Base-by-base conservation (phyloP, 2,113 vertebrate species). In the Chroicocephalus ridibundus region DNA sequence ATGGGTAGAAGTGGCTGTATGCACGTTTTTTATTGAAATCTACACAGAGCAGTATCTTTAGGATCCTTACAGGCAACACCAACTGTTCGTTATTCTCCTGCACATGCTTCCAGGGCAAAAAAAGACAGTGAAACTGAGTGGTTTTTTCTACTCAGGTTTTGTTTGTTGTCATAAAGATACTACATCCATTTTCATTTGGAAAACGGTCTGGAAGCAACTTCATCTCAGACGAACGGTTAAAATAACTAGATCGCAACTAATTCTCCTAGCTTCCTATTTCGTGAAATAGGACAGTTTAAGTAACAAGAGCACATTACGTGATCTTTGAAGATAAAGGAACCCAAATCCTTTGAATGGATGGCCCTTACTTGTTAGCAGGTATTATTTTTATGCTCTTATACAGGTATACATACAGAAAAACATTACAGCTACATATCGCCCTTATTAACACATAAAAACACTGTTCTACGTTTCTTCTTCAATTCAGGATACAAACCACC, bases 401-500 rank as follows among this genome's bases (percentile, higher is more conserved):
- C 2, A 54, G 6, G 9, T 6, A 10, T 0, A 40, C 1, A 5
- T 4, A 27, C 10, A 25, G 17, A 31, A 74, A 44, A 10, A 21
- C 11, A 2, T 10, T 5, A 13, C 34, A 52, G 34, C 29, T 24
- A 22, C 1, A 0, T 2, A 2, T 17, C 22, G 32, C 10, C 29
- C 6, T 60, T 42, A 29, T 11, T 70, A 40, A 31, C 0, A 49
- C 15, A 18, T 36, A 62, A 47, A 36, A 51, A 22, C 0, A 15
- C 18, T 11, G 38, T 9, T 38, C 21, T 80, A 4, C 0, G 0
- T 72, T 54, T 78, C 19, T 91, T 0, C 0, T 61, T 79, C 31
- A n/a, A 4, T 70, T 54, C 49, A 60, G 72, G 34, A 46, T 4
- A n/a, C 32, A 3, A 15, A 15, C 9, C 0, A 5, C 36, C 34